Evolutionary conservation across 2,888 invertebrate genomes (phyloP).

Genomic region (Sceliomorpha sp.): DNA sequence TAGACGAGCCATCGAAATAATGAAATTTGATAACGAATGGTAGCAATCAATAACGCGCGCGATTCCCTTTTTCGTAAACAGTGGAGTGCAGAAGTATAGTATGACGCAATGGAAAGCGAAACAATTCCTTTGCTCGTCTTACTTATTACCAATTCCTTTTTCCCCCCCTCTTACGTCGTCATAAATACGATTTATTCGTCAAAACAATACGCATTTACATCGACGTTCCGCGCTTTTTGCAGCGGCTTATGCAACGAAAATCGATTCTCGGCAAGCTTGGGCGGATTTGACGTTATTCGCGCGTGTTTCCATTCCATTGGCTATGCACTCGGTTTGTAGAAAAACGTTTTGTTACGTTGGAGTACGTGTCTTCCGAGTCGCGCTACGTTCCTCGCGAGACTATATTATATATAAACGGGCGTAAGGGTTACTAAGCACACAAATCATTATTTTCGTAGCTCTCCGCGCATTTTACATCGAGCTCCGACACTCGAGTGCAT

Average conservation of each 20-base stretch:
- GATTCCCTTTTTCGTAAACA: too few species aligned
- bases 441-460: conserved; percentile 33
- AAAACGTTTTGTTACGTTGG: conserved; percentile 53
- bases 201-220: conserved; percentile 39
- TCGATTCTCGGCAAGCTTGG: conserved; percentile 44
- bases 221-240: conserved; percentile 34
- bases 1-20: too few species aligned
- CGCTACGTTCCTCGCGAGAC: too few species aligned
- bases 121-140: conserved; percentile 22
- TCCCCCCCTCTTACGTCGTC: conserved; percentile 13
- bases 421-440: too few species aligned
- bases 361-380: conserved; percentile 35
- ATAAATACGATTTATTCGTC: conserved; percentile 38
- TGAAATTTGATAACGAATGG: too few species aligned
- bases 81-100: too few species aligned
- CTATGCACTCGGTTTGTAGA: conserved; percentile 48
- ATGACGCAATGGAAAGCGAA: too few species aligned
- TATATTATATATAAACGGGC: too few species aligned
- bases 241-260: conserved; percentile 44
- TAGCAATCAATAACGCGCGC: too few species aligned
- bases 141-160: conserved; percentile 30
- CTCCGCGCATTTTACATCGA: conserved; percentile 42
- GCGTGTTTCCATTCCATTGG: conserved; percentile 55
- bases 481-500: conserved; percentile 28
- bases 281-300: conserved; percentile 51